Percentiles rank a stretch among this genome's conserved stretches.
Evolutionary conservation across 2,797 vertebrate genomes (phyloP).

Genomic region (Diglossa cyanea): DNA sequence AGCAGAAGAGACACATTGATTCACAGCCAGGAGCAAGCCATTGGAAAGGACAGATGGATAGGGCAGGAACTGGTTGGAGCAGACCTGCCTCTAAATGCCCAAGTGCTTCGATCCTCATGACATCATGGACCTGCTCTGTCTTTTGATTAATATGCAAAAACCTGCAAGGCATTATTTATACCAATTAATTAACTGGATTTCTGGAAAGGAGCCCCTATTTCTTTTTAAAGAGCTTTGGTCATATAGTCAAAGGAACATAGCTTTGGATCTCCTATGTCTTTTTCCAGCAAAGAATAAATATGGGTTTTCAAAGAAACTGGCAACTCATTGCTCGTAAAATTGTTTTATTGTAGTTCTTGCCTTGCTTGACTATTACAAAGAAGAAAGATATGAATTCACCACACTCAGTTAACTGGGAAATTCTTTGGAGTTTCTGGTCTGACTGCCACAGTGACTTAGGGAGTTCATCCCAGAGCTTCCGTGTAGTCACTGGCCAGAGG

Average conservation of each 20-base stretch:
- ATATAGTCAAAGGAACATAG: neutral
- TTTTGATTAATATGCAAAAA: constrained; percentile 46
- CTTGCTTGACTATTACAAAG: neutral
- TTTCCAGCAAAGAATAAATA: neutral
- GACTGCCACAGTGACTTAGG: accelerated
- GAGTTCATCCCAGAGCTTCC: neutral
- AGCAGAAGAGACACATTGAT: neutral
- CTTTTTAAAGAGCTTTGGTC: constrained; percentile 7
- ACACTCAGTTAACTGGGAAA: neutral
- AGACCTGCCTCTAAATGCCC: neutral
- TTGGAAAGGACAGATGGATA: neutral
- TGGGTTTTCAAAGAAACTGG: neutral
- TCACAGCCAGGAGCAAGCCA: accelerated
- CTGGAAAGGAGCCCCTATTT: constrained; percentile 9
- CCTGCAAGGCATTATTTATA: constrained; percentile 12
- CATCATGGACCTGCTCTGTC: neutral
- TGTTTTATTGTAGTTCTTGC: neutral
- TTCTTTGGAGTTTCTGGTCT: neutral
- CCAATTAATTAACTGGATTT: constrained; percentile 36
- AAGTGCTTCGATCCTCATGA: neutral
- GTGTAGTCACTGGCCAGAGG: neutral
- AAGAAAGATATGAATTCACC: neutral
- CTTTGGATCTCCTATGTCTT: neutral
- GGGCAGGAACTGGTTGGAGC: neutral
- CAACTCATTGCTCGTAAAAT: neutral